These are phyloP conservation scores for Chionomys nivalis DNA, from an alignment of 2,113 vertebrate genomes.

Conservation along the genomic window DNA sequence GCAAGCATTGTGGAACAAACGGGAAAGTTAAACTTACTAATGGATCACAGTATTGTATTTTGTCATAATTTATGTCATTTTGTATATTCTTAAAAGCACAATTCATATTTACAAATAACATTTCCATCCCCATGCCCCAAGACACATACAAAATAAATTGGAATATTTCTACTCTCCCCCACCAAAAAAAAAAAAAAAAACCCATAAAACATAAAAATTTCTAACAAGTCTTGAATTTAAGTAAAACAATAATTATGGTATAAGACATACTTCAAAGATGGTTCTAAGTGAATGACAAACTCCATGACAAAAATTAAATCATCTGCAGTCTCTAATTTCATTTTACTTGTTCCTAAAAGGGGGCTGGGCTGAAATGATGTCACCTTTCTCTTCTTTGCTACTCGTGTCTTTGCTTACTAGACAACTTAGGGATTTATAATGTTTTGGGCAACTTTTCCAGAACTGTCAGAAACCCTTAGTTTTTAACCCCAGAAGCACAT, in stretches of 20 bases:
- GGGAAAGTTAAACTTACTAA: not conserved
- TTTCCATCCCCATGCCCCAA: accelerated
- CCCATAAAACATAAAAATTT: not conserved
- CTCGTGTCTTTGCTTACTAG: not conserved
- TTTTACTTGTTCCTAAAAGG: slow-evolving; percentile 12
- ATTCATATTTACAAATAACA: not conserved
- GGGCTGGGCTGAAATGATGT: not conserved
- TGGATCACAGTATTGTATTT: not conserved
- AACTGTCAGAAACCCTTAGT: slow-evolving; percentile 58
- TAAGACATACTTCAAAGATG: not conserved
- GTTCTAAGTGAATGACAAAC: slow-evolving; percentile 12
- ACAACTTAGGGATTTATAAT: slow-evolving; percentile 52
- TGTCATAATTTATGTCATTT: not conserved
- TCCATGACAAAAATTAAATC: slow-evolving; percentile 28
- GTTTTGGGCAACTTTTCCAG: slow-evolving; percentile 45
- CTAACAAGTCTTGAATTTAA: not conserved
- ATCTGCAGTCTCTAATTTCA: slow-evolving; percentile 16
- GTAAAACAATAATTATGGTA: slow-evolving; percentile 2
- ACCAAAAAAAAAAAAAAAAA: not conserved
- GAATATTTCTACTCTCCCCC: not conserved
- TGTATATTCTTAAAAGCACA: not conserved
- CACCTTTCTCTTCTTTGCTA: slow-evolving; percentile 41
- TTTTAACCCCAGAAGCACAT: slow-evolving; percentile 46
- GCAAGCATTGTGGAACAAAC: not conserved
- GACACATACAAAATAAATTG: not conserved